Evolutionary conservation across 2,888 invertebrate genomes (phyloP).

Genomic region (Microchrysa polita): DNA sequence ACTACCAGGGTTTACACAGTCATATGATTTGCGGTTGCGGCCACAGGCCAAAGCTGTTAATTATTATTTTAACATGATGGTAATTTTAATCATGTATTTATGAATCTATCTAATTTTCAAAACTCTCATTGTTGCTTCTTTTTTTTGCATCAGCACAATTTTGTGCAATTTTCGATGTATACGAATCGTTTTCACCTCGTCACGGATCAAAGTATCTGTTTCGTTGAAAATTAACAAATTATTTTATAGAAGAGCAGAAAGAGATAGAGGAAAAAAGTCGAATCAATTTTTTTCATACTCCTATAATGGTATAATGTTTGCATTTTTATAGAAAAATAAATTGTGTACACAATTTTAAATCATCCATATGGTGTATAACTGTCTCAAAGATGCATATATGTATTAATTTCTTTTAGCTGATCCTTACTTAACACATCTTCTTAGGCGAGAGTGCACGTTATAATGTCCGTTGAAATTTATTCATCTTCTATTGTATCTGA

Average conservation of each 20-base stretch:
- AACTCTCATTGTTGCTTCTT: not conserved
- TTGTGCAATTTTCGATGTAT: constrained; percentile 15
- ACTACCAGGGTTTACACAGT: too few relatives aligned
- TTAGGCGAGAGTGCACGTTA: too few relatives aligned
- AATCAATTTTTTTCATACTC: too few relatives aligned
- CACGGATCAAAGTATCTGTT: too few relatives aligned
- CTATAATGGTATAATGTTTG: not conserved
- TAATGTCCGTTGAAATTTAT: too few relatives aligned
- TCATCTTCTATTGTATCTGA: too few relatives aligned
- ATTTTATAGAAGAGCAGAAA: too few relatives aligned
- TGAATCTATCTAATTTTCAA: not conserved
- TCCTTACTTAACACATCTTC: too few relatives aligned
- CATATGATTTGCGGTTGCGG: not conserved
- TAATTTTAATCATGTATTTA: constrained; percentile 6
- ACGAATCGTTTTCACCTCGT: too few relatives aligned
- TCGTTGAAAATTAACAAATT: too few relatives aligned
- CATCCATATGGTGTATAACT: constrained; percentile 13
- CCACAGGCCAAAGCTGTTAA: constrained; percentile 3
- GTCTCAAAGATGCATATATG: not conserved
- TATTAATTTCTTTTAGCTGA: too few relatives aligned
- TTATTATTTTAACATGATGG: constrained; percentile 21
- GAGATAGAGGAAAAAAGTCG: too few relatives aligned
- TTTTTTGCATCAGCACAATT: not conserved
- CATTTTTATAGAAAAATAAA: not conserved
- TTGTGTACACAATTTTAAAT: constrained; percentile 11